A percentile compares a stretch with the other conserved stretches of the same genome.
These are phyloP conservation scores for Ammospiza nelsoni DNA, from an alignment of 2,113 vertebrate genomes.

Conservation along the genomic window DNA sequence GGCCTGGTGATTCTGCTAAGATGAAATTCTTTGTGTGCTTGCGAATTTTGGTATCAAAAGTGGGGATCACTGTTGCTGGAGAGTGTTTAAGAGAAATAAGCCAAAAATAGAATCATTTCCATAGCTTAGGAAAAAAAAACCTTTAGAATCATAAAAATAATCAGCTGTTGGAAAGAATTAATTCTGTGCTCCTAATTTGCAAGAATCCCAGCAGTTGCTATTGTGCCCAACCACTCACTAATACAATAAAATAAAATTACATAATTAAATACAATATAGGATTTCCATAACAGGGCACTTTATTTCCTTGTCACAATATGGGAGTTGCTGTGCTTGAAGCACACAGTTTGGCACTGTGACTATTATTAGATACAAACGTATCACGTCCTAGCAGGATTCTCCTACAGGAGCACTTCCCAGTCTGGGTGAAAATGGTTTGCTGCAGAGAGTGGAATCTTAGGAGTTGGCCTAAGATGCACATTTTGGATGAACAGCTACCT, in stretches of 20 bases:
- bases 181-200: slow-evolving; percentile 56
- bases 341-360: background rate
- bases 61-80: slow-evolving; percentile 14
- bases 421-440: background rate
- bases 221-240: slow-evolving; percentile 53
- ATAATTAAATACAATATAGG: slow-evolving; percentile 75
- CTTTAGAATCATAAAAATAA: slow-evolving; percentile 56
- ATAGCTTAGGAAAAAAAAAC: background rate
- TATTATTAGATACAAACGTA: background rate
- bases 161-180: slow-evolving; percentile 55
- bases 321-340: slow-evolving; percentile 43
- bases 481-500: background rate
- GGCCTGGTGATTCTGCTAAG: background rate
- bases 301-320: slow-evolving; percentile 66
- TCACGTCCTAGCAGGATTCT: background rate
- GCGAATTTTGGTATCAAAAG: background rate
- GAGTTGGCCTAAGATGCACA: background rate
- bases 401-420: background rate
- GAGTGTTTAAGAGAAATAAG: slow-evolving; percentile 17
- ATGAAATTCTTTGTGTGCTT: slow-evolving; percentile 17
- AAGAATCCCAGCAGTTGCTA: slow-evolving; percentile 49
- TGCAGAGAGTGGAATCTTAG: background rate
- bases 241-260: slow-evolving; percentile 75
- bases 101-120: slow-evolving; percentile 55
- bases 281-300: slow-evolving; percentile 72